Evolutionary conservation across 2,888 invertebrate genomes (phyloP).

Genomic region (Gymnoscelis rufifasciata): DNA sequence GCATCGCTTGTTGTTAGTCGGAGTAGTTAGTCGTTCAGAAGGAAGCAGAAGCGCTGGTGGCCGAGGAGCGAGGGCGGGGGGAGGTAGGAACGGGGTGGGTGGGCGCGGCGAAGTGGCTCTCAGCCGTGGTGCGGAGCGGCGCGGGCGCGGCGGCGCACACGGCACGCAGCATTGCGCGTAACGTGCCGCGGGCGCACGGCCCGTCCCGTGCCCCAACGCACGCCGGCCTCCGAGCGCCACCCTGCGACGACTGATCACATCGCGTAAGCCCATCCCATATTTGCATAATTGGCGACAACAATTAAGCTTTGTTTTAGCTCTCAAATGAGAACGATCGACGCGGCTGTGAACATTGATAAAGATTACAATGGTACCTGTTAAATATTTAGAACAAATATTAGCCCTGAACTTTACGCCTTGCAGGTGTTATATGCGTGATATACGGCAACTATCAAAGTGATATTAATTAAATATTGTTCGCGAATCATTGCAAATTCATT

Average conservation of each 20-base stretch:
- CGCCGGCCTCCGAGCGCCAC: slow-evolving; percentile 57
- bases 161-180: too few relatives aligned
- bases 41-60: slow-evolving; percentile 69
- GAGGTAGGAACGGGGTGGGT: slow-evolving; percentile 35
- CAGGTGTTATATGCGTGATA: too few relatives aligned
- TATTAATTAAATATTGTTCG: not conserved
- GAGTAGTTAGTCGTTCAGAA: slow-evolving; percentile 49
- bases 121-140: slow-evolving; percentile 65
- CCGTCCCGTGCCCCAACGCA: slow-evolving; percentile 71
- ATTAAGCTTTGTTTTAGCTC: slow-evolving; percentile 76
- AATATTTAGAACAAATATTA: slow-evolving; percentile 9
- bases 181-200: slow-evolving; percentile 36
- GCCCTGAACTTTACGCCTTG: not conserved
- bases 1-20: slow-evolving; percentile 66
- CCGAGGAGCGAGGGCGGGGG: slow-evolving; percentile 32
- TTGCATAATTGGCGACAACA: slow-evolving; percentile 76
- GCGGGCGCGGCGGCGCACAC: slow-evolving; percentile 53
- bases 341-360: slow-evolving; percentile 77
- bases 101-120: slow-evolving; percentile 64
- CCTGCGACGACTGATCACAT: slow-evolving; percentile 83
- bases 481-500: too few relatives aligned
- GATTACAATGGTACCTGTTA: slow-evolving; percentile 42
- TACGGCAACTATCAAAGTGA: too few relatives aligned
- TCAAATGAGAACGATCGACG: slow-evolving; percentile 62
- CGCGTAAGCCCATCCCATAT: slow-evolving; percentile 85